phyloP scores from a whole-genome alignment of 2,888 invertebrate species.

The Rapana venosa region DNA sequence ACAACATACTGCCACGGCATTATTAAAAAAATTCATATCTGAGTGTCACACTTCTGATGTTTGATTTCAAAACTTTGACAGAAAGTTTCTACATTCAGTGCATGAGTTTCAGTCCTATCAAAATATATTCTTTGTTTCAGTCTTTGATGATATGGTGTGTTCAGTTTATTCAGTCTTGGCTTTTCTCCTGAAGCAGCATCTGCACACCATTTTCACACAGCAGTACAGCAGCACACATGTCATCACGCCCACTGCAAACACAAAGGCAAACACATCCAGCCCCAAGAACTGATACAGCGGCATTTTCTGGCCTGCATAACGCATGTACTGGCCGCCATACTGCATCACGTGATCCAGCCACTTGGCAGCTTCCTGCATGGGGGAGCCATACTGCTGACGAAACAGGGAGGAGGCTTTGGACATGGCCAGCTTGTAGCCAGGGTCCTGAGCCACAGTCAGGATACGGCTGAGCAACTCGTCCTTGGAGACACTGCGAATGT shows the following conservation, averaged over 20 bases:
- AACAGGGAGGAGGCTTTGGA: conserved; percentile 39
- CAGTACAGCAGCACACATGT: not conserved
- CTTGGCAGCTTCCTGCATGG: conserved; percentile 58
- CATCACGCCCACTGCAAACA: conserved; percentile 14
- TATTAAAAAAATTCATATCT: no score
- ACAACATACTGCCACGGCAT: no score
- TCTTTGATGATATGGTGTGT: no score
- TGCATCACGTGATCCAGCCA: conserved; percentile 66
- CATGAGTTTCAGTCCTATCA: no score
- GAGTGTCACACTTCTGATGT: no score
- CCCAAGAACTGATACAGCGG: conserved; percentile 59
- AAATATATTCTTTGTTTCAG: no score
- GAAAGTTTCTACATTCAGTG: no score
- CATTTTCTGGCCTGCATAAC: conserved; percentile 55
- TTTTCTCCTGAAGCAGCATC: not conserved
- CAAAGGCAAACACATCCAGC: conserved; percentile 54
- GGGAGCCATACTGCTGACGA: conserved; percentile 43
- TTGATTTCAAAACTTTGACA: no score
- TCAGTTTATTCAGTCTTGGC: not conserved
- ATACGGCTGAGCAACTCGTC: not conserved
- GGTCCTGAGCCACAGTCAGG: conserved; percentile 11
- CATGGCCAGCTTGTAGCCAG: conserved; percentile 38
- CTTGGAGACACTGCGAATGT: not conserved
- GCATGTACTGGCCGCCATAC: conserved; percentile 60
- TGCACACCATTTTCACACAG: not conserved